Evolutionary conservation across 2,888 invertebrate genomes (phyloP), one percentile per base, ranked within the genome.

Genomic region (Eristalinus sepulchralis): DNA sequence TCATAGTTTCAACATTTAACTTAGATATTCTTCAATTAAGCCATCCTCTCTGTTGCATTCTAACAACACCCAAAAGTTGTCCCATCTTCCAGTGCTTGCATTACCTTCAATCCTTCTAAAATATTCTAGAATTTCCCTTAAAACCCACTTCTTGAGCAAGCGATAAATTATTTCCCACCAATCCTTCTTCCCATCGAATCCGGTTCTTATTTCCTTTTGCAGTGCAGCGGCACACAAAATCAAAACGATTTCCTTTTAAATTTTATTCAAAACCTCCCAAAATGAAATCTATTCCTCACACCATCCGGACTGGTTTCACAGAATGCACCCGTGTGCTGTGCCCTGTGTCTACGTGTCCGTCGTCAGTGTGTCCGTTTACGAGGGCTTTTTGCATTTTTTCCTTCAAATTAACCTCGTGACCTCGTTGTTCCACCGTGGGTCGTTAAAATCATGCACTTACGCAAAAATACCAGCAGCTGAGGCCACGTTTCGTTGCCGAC

Each of bases 341-440:
- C 53, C 24, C 31, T 63, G 57, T 8, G 17, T 47, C 17, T 8
- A n/a, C n/a, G 47, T n/a, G 17, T 47, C 47, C 67, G 72, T 63
- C 63, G 73, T 22, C 53, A 34, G 9, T 77, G 27, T n/a, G 27
- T n/a, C 22, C 57, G 57, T 68, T 63, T 70, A 67, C 39, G 33
- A 76, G 75, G 39, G 27, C 33, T 36, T 80, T 70, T 83, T 66
- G 83, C 70, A 83, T 86, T 57, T 83, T 86, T 86, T 78, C 59
- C 47, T 4, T n/a, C 55, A 71, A 83, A 83, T 86, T 86, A 86
- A 86, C 86, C 86, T 78, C 55, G 11, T 86, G 86, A 86, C 86
- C 86, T 78, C 83, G 59, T 71, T 57, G 67, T 59, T 71, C 62
- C 67, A 24, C 55, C 64, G 59, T 55, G 62, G 85, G 66, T 55